Evolutionary conservation across 2,113 vertebrate genomes (phyloP).

Genomic region (Turnix velox): DNA sequence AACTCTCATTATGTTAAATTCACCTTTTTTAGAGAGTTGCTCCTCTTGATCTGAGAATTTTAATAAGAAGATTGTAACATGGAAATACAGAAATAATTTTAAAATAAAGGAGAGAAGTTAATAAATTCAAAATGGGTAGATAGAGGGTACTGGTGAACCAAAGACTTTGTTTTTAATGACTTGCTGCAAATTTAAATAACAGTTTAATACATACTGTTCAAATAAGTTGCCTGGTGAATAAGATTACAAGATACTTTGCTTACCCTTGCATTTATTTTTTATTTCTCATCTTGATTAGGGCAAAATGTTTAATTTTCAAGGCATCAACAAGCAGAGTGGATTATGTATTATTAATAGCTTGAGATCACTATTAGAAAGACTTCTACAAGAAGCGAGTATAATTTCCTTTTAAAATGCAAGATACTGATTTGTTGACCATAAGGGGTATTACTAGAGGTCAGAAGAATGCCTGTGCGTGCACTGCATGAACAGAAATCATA

Average conservation of each 20-base stretch:
- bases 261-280: not conserved
- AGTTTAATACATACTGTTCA: constrained; percentile 1
- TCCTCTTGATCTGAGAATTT: constrained; percentile 8
- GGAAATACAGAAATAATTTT: not conserved
- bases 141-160: not conserved
- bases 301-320: constrained; percentile 7
- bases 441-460: not conserved
- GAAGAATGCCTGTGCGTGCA: not conserved
- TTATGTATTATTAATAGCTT: not conserved
- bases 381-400: not conserved
- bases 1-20: not conserved
- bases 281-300: not conserved
- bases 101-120: constrained; percentile 17
- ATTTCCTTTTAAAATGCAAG: not conserved
- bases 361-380: not conserved
- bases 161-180: constrained; percentile 31
- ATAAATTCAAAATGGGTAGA: not conserved
- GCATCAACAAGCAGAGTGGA: not conserved
- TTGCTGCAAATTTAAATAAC: constrained; percentile 22
- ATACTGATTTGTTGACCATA: not conserved
- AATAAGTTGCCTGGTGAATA: not conserved
- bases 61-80: not conserved
- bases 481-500: not conserved
- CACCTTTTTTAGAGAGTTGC: not conserved
- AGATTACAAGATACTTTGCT: not conserved